Evolutionary conservation across 2,113 vertebrate genomes (phyloP).

Genomic region (Hemiprocne comata): DNA sequence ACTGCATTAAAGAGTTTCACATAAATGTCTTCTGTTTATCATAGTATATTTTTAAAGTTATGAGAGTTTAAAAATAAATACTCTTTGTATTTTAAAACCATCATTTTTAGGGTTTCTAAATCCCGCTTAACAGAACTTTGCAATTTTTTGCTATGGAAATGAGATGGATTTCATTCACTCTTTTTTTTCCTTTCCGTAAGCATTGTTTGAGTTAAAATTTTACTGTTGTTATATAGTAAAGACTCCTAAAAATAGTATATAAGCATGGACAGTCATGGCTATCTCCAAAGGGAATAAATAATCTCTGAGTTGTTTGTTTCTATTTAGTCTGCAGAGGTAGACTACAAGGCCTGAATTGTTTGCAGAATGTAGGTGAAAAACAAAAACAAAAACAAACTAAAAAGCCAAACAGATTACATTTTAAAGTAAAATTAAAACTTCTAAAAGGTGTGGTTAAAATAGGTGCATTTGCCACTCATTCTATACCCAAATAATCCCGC

Average conservation of each 20-base stretch:
- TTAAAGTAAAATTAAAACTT: neutral
- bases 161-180: neutral
- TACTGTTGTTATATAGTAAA: neutral
- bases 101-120: neutral
- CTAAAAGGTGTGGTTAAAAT: neutral
- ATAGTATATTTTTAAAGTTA: neutral
- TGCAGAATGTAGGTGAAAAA: neutral
- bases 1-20: neutral
- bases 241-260: neutral
- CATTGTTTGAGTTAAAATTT: neutral
- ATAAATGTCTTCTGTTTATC: neutral
- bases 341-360: neutral
- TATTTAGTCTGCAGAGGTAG: neutral
- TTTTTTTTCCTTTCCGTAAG: neutral
- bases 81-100: neutral
- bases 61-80: neutral
- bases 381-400: too few species aligned
- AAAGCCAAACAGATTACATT: neutral
- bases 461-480: neutral
- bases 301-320: neutral
- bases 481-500: neutral
- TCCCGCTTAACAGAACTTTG: neutral
- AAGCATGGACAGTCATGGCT: neutral
- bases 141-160: neutral
- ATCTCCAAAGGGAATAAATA: neutral